These are phyloP conservation scores for Lutjanus argentimaculatus DNA, from an alignment of 2,797 vertebrate genomes.

Conservation along the genomic window DNA sequence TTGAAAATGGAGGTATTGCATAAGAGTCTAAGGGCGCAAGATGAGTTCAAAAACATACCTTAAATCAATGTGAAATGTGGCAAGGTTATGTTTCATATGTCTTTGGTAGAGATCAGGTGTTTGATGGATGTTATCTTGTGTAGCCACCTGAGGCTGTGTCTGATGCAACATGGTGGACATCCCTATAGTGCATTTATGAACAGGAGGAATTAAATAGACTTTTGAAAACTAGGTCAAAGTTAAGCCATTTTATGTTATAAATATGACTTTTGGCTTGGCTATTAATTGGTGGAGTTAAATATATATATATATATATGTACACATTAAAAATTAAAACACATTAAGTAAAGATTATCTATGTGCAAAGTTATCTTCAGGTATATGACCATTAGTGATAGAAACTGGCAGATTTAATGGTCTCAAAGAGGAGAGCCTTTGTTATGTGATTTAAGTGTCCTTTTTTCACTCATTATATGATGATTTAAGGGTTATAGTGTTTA, in stretches of 20 bases:
- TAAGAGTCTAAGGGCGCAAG: constrained; percentile 55
- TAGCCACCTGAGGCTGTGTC: constrained; percentile 74
- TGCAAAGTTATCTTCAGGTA: neutral
- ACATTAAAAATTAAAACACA: too few relatives aligned
- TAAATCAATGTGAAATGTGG: constrained; percentile 78
- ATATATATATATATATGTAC: too few relatives aligned
- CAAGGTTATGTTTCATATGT: constrained; percentile 79
- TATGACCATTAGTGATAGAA: neutral
- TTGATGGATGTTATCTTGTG: constrained; percentile 79
- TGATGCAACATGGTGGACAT: constrained; percentile 83
- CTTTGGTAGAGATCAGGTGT: constrained; percentile 75
- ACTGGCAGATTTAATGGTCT: constrained; percentile 5
- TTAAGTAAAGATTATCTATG: neutral
- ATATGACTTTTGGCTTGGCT: neutral
- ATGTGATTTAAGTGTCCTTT: neutral
- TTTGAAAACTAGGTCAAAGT: constrained; percentile 63
- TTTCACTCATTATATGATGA: neutral
- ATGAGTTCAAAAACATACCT: constrained; percentile 69
- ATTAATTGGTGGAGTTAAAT: neutral
- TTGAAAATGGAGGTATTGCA: constrained; percentile 69
- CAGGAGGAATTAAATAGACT: constrained; percentile 63
- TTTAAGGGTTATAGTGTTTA: neutral
- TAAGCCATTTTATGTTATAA: constrained; percentile 47
- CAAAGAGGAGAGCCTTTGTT: neutral
- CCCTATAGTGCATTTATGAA: constrained; percentile 70